A percentile compares a stretch with the other conserved stretches of the same genome.
These are phyloP conservation scores for Heteromormyrus szaboi DNA, from an alignment of 2,797 vertebrate genomes.

Conservation along the genomic window DNA sequence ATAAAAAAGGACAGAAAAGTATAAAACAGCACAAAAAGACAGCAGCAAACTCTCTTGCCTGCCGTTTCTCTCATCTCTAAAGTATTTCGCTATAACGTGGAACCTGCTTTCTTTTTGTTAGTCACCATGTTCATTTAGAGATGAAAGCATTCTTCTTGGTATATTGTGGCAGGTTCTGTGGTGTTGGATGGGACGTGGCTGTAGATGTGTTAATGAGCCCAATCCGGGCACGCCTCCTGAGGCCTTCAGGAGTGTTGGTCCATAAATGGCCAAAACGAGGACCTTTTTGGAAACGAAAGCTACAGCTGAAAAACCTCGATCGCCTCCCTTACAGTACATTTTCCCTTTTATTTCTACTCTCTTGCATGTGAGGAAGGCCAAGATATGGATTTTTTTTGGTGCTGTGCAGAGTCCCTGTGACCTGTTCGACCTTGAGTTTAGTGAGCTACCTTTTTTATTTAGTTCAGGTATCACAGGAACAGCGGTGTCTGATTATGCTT, in stretches of 20 bases:
- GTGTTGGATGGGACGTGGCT: not conserved
- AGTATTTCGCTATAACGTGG: constrained; percentile 14
- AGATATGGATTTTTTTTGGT: not conserved
- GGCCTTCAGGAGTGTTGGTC: not conserved
- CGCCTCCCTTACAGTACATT: not conserved
- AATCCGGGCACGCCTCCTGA: not conserved
- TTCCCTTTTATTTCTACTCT: not conserved
- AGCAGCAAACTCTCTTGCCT: constrained; percentile 25
- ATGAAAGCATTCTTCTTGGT: not conserved
- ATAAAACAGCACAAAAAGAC: constrained; percentile 23
- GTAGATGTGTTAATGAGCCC: not conserved
- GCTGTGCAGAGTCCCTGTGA: not conserved
- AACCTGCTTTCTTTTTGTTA: not conserved
- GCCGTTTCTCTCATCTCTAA: constrained; percentile 30
- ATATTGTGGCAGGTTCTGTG: not conserved
- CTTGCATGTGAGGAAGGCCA: not conserved
- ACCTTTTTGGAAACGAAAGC: not conserved
- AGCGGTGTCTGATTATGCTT: not conserved
- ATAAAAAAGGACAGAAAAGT: constrained; percentile 22
- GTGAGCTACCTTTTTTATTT: not conserved
- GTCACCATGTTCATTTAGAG: constrained; percentile 9
- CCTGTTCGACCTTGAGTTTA: constrained; percentile 12
- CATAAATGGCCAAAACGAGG: not conserved
- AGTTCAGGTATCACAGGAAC: not conserved
- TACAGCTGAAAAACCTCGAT: not conserved